A percentile compares a stretch with the other conserved stretches of the same genome.
Conservation (phyloP, 2,797 vertebrate species). For the Malurus splendens region DNA sequence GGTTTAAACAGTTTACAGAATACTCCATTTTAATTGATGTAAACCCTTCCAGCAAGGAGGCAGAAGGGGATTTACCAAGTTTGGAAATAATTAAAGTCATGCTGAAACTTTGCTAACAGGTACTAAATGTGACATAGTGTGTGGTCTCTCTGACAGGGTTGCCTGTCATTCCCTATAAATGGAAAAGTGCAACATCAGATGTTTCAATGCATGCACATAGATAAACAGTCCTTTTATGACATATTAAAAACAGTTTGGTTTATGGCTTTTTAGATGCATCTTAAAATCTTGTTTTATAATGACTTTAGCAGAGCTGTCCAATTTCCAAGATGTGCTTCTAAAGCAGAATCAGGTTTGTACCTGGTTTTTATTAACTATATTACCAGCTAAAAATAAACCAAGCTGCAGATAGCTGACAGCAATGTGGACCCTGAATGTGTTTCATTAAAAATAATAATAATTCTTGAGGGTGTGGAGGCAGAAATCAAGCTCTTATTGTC, state of each 20-base stretch:
- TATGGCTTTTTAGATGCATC: not conserved
- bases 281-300: not conserved
- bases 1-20: not conserved
- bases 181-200: not conserved
- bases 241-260: conserved; percentile 13
- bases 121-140: conserved; percentile 24
- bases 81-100: conserved; percentile 29
- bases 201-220: not conserved
- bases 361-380: conserved; percentile 33
- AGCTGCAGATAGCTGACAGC: not conserved
- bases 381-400: conserved; percentile 15
- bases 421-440: not conserved
- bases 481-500: not conserved
- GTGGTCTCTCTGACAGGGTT: conserved; percentile 24
- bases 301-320: not conserved
- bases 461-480: not conserved
- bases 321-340: not conserved
- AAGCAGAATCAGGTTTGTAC: not conserved
- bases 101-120: conserved; percentile 11
- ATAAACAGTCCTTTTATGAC: conserved; percentile 11
- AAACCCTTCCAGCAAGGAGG: conserved; percentile 18
- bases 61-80: not conserved
- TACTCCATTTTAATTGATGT: not conserved
- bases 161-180: not conserved
- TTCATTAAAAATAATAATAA: conserved; percentile 14